A percentile compares a stretch with the other conserved stretches of the same genome.
phyloP scores from a whole-genome alignment of 2,888 invertebrate species.

The Beris morrisii region DNA sequence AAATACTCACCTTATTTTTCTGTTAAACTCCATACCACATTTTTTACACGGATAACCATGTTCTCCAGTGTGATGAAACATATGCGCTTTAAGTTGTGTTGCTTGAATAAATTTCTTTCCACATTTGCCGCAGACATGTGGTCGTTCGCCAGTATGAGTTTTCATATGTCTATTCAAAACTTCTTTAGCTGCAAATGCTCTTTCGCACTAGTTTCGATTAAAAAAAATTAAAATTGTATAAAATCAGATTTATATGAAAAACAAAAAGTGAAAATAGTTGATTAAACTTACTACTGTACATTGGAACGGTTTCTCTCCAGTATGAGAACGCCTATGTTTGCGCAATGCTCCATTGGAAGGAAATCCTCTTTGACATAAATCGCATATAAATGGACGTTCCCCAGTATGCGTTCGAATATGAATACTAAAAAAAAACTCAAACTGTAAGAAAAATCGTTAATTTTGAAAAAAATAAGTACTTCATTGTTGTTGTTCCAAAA shows the following conservation, averaged over 20 bases:
- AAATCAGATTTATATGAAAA: conserved; percentile 1
- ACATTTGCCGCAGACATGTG: conserved; percentile 60
- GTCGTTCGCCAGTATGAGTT: conserved; percentile 61
- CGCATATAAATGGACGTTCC: conserved; percentile 69
- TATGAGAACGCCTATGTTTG: conserved; percentile 69
- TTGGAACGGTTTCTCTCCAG: conserved; percentile 67
- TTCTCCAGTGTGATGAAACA: conserved; percentile 74
- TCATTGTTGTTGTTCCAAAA: conserved; percentile 62
- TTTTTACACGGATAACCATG: conserved; percentile 67
- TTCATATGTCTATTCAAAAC: conserved; percentile 76
- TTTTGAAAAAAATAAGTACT: conserved; percentile 44
- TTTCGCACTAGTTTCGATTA: conserved; percentile 64
- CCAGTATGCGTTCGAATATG: conserved; percentile 71
- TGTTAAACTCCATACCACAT: conserved; percentile 61
- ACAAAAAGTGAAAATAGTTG: conserved; percentile 19
- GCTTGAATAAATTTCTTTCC: conserved; percentile 82
- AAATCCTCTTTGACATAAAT: conserved; percentile 72
- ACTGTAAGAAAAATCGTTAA: conserved; percentile 10
- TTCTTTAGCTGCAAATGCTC: conserved; percentile 79
- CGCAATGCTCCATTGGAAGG: conserved; percentile 74
- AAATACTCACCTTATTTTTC: conserved; percentile 51
- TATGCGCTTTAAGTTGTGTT: conserved; percentile 75
- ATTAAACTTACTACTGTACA: conserved; percentile 62
- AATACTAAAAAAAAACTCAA: conserved; percentile 52
- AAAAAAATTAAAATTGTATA: conserved; percentile 24